These are phyloP conservation scores for Lindbergichthys nudifrons DNA, from an alignment of 2,797 vertebrate species.

Conservation along the genomic window DNA sequence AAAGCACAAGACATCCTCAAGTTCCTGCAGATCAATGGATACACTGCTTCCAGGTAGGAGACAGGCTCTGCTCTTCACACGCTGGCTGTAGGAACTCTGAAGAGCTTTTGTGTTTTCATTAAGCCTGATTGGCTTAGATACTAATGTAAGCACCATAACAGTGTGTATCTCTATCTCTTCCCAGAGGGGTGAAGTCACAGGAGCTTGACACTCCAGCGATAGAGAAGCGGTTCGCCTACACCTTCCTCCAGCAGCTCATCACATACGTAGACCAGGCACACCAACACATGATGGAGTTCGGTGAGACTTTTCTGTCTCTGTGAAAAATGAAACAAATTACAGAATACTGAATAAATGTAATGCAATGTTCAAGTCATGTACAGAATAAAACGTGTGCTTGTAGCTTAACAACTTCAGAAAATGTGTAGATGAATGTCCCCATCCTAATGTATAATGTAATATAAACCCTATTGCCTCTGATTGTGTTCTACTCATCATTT, in stretches of 20 bases:
- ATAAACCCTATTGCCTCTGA: background rate
- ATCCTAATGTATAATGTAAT: background rate
- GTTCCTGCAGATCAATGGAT: conserved; percentile 96
- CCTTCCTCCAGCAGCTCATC: conserved; percentile 94
- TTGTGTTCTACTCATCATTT: conserved; percentile 6
- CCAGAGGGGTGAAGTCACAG: conserved; percentile 91
- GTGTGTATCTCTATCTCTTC: conserved; percentile 8
- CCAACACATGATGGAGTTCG: conserved; percentile 93
- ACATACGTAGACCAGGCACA: conserved; percentile 94
- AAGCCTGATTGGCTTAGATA: too few relatives aligned
- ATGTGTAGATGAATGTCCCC: background rate
- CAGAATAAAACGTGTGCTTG: background rate
- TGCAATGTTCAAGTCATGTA: background rate
- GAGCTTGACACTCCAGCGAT: conserved; percentile 95
- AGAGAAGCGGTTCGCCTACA: conserved; percentile 96
- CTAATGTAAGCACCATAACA: too few relatives aligned
- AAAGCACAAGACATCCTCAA: conserved; percentile 97
- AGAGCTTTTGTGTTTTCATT: background rate
- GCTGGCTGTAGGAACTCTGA: background rate
- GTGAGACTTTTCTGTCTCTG: conserved; percentile 72
- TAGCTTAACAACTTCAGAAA: background rate
- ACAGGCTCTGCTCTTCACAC: background rate
- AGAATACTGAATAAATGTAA: background rate
- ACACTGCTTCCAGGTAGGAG: conserved; percentile 91
- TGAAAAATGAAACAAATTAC: background rate